A percentile compares a stretch with the other conserved stretches of the same genome.
phyloP scores from a whole-genome alignment of 2,888 invertebrate genomes.

The Hemithea aestivaria region DNA sequence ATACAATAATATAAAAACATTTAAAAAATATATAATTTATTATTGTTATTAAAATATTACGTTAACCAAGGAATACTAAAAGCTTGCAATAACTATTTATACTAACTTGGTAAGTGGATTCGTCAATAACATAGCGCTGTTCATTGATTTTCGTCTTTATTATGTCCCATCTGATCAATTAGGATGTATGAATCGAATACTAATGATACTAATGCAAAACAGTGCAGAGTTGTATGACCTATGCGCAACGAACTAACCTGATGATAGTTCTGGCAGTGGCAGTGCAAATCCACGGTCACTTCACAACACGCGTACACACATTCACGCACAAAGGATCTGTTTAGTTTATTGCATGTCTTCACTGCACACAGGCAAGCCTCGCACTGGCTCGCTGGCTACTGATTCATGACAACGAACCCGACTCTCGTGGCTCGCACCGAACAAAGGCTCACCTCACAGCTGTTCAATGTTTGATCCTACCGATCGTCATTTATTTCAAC shows the following conservation, averaged over 20 bases:
- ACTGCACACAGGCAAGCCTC: slow-evolving; percentile 6
- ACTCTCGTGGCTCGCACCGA: slow-evolving; percentile 36
- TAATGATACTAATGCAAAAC: too few species aligned
- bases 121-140: too few species aligned
- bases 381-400: slow-evolving; percentile 39
- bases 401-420: slow-evolving; percentile 56
- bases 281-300: slow-evolving; percentile 38
- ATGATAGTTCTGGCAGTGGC: slow-evolving; percentile 20
- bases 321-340: slow-evolving; percentile 41
- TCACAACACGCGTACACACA: slow-evolving; percentile 41
- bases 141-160: too few species aligned
- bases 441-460: slow-evolving; percentile 70
- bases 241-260: slow-evolving; percentile 35
- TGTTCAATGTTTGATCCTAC: slow-evolving; percentile 66
- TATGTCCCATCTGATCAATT: too few species aligned
- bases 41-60: too few species aligned
- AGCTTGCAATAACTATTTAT: too few species aligned
- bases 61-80: too few species aligned
- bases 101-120: too few species aligned
- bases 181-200: too few species aligned
- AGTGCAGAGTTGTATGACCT: too few species aligned
- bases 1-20: too few species aligned
- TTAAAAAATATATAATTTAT: too few species aligned
- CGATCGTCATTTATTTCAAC: background rate
- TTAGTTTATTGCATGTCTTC: slow-evolving; percentile 28